phyloP scores from a whole-genome alignment of 2,113 vertebrate genomes.

The Hipposideros armiger region DNA sequence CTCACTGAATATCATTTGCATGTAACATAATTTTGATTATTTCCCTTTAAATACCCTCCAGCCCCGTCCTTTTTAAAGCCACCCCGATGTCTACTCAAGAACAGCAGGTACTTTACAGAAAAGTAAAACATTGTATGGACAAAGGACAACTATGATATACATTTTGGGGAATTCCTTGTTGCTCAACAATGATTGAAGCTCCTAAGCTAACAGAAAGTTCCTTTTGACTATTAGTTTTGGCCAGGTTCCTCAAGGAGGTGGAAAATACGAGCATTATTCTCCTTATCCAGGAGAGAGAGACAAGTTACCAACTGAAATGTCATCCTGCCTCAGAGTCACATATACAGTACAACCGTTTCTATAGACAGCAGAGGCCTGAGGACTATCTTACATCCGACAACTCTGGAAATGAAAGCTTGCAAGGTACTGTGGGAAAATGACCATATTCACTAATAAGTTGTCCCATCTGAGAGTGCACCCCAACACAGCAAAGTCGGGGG shows the following conservation, averaged over 20 bases:
- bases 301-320: conserved; percentile 65
- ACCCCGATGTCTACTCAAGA: conserved; percentile 1
- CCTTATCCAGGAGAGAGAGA: background rate
- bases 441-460: conserved; percentile 75
- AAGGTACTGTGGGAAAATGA: conserved; percentile 78
- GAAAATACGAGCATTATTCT: background rate
- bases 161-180: conserved; percentile 5
- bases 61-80: background rate
- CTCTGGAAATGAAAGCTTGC: conserved; percentile 39
- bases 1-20: background rate
- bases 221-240: conserved; percentile 14
- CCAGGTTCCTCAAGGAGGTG: background rate
- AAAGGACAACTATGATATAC: background rate
- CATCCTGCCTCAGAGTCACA: conserved; percentile 65
- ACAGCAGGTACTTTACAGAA: background rate
- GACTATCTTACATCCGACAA: conserved; percentile 76
- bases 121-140: accelerated
- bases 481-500: conserved; percentile 68
- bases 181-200: background rate
- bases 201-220: background rate
- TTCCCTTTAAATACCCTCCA: accelerated
- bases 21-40: background rate
- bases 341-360: conserved; percentile 65
- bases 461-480: conserved; percentile 66
- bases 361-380: conserved; percentile 76